Base-by-base conservation (phyloP, 2,888 invertebrate genomes). In the Cecidostiba fungosa region DNA sequence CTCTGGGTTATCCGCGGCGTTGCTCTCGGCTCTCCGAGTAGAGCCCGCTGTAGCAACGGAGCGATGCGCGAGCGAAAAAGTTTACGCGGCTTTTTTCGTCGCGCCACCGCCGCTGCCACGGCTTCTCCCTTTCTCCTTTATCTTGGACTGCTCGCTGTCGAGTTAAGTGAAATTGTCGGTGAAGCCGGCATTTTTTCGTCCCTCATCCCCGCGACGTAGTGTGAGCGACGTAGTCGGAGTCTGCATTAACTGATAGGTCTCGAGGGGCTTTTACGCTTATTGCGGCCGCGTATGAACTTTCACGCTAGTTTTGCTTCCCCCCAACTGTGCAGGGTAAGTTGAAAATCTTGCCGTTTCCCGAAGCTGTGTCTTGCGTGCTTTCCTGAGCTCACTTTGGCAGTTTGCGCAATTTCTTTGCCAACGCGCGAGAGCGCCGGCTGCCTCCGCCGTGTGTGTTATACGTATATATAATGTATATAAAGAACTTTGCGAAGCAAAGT, bases 91-190 rank as follows among this genome's bases (percentile, higher is more conserved):
- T 6, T 32, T 62, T 76, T 77, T 43, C 14, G 16, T 12, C 70
- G 39, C 70, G 54, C n/a, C n/a, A n/a, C n/a, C n/a, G n/a, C n/a
- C 36, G 16, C 5, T 23, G n/a, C 54, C 12, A 16, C 50, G 14
- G n/a, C 54, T 59, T 6, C 36, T 59, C n/a, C 16, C 66, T 77
- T 80, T 54, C 54, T 54, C 77, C 82, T 74, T 84, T 84, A 84
- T 84, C 84, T 86, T n/a, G 82, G 62, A 32, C 69, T 69, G 50
- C 50, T 47, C n/a, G 62, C 72, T 82, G 86, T 84, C 69, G 84
- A 80, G 84, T 76, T 86, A 86, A 86, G 84, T 84, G 82, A 84
- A 84, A 82, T 82, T 79, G 86, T 74, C 47, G 86, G 78, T 82
- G 78, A 79, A 84, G 76, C 47, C 72, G 50, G 66, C n/a, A 79